phyloP scores from a whole-genome alignment of 2,797 vertebrate species.

The Fistularia tabacaria region DNA sequence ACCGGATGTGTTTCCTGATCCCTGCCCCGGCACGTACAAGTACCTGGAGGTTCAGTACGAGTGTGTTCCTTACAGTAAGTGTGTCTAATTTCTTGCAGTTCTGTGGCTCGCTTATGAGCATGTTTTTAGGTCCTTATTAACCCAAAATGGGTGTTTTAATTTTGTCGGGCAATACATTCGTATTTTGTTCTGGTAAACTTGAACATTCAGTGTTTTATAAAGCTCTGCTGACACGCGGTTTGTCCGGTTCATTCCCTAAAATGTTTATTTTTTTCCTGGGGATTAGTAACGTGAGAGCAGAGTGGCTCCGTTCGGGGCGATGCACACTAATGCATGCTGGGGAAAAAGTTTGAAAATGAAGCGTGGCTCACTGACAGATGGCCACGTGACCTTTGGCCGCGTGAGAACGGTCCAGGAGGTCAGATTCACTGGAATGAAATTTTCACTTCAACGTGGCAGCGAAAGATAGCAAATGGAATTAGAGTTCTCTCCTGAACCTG shows the following conservation, averaged over 20 bases:
- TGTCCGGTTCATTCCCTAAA: not conserved
- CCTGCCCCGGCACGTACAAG: slow-evolving; percentile 96
- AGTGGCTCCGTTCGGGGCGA: not conserved
- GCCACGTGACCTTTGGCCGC: slow-evolving; percentile 47
- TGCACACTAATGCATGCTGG: not conserved
- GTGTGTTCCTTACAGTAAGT: slow-evolving; percentile 99
- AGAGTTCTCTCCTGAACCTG: not conserved
- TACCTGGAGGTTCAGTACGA: slow-evolving; percentile 98
- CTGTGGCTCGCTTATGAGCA: too few relatives aligned
- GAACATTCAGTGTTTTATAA: not conserved
- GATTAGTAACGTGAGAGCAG: slow-evolving; percentile 3
- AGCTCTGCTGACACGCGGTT: not conserved
- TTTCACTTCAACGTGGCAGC: not conserved
- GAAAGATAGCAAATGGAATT: too few relatives aligned
- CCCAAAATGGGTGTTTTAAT: too few relatives aligned
- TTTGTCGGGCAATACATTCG: too few relatives aligned
- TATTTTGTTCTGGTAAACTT: too few relatives aligned
- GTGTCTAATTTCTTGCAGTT: slow-evolving; percentile 11
- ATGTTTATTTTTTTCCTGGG: not conserved
- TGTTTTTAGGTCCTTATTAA: too few relatives aligned
- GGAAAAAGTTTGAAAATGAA: slow-evolving; percentile 31
- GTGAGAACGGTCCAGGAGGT: slow-evolving; percentile 39
- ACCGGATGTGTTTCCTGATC: slow-evolving; percentile 96
- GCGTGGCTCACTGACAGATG: slow-evolving; percentile 46
- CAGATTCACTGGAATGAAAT: slow-evolving; percentile 32